These are phyloP conservation scores for Drosophila phalerata DNA, from an alignment of 2,888 invertebrate genomes.

Conservation along the genomic window DNA sequence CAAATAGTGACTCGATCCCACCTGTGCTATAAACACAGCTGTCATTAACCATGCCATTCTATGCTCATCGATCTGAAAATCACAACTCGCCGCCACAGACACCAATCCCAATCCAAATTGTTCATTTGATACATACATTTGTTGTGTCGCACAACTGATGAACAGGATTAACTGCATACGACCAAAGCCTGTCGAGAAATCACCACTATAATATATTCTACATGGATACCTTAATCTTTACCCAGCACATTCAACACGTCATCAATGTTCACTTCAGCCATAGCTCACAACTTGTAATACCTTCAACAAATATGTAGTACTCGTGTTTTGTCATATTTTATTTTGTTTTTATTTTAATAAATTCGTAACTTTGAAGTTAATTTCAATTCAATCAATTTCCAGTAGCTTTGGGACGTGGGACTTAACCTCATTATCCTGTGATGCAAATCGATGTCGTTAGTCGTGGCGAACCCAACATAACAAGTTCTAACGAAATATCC, in stretches of 20 bases:
- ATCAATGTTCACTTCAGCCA: slow-evolving; percentile 41
- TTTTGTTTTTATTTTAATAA: background rate
- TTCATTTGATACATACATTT: slow-evolving; percentile 43
- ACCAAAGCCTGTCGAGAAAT: slow-evolving; percentile 44
- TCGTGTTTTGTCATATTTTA: background rate
- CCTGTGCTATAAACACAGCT: slow-evolving; percentile 24
- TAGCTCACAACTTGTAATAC: background rate
- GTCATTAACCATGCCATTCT: slow-evolving; percentile 40
- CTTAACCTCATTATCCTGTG: too few species aligned
- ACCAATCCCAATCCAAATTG: slow-evolving; percentile 36
- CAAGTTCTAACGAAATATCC: too few species aligned
- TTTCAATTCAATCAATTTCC: background rate
- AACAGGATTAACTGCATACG: slow-evolving; percentile 40
- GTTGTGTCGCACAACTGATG: slow-evolving; percentile 14
- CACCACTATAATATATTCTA: too few species aligned
- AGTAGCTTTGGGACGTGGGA: background rate
- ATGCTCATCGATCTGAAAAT: slow-evolving; percentile 26
- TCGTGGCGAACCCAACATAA: too few species aligned
- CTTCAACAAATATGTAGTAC: background rate
- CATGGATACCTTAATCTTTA: slow-evolving; percentile 26
- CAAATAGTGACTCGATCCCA: slow-evolving; percentile 31
- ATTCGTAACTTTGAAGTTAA: slow-evolving; percentile 2
- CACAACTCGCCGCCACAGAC: slow-evolving; percentile 35
- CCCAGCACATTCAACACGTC: slow-evolving; percentile 43
- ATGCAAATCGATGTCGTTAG: too few species aligned